Evolutionary conservation across 2,797 vertebrate species (phyloP).

Genomic region (Corythornis leucogaster): DNA sequence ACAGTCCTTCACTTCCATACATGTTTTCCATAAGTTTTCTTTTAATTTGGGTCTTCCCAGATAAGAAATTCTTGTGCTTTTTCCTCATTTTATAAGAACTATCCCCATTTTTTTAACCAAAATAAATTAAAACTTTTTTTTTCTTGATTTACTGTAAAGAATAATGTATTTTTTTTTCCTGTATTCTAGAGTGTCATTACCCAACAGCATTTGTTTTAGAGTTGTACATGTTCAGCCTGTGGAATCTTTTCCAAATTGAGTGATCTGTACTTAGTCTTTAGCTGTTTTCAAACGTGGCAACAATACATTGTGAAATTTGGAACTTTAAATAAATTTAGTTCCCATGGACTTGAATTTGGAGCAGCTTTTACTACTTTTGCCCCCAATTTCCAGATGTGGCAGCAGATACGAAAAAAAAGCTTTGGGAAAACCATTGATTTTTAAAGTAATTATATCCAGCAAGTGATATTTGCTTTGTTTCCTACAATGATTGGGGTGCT

Average conservation of each 20-base stretch:
- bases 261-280: not conserved
- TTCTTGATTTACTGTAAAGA: not conserved
- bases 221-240: not conserved
- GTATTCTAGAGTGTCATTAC: not conserved
- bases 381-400: not conserved
- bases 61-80: not conserved
- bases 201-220: rapidly evolving
- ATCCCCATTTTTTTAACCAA: not conserved
- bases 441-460: not conserved
- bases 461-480: not conserved
- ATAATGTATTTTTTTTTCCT: rapidly evolving
- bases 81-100: not conserved
- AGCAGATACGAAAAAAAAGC: not conserved
- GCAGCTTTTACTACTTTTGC: not conserved
- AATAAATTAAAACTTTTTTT: not conserved
- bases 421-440: not conserved
- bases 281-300: not conserved
- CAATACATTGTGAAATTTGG: not conserved
- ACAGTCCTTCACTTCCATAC: rapidly evolving
- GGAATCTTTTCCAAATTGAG: not conserved
- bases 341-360: not conserved
- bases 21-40: not conserved
- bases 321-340: not conserved
- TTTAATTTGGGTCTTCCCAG: not conserved
- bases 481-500: not conserved